phyloP scores from a whole-genome alignment of 2,797 vertebrate genomes.

The Scarus forsteni region DNA sequence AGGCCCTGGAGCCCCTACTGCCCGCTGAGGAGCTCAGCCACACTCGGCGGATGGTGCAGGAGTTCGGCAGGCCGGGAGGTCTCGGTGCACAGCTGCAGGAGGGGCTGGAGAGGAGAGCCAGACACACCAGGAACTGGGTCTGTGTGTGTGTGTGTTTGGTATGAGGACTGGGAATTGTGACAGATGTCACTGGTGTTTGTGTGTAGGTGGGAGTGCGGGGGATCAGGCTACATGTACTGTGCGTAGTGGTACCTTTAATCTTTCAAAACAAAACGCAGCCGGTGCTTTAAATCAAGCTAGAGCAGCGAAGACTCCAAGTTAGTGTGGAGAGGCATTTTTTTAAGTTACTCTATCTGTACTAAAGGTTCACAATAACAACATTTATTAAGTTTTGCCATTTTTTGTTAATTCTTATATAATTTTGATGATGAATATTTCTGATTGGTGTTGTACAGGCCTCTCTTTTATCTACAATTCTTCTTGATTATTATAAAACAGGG shows the following conservation, averaged over 20 bases:
- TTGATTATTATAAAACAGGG: no score
- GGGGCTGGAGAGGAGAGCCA: constrained; percentile 81
- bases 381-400: no score
- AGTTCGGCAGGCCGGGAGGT: constrained; percentile 77
- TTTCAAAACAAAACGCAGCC: not conserved
- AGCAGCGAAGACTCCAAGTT: no score
- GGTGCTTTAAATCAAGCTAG: not conserved
- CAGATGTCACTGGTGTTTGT: constrained; percentile 15
- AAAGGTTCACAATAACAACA: no score
- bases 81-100: constrained; percentile 83
- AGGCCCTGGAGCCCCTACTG: constrained; percentile 86
- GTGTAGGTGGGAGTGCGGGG: not conserved
- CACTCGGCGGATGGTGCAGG: constrained; percentile 81
- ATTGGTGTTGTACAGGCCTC: no score
- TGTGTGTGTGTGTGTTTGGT: constrained; percentile 40
- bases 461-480: no score
- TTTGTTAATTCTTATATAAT: no score
- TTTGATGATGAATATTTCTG: no score
- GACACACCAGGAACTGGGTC: constrained; percentile 87
- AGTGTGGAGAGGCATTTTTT: no score
- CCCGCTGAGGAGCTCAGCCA: constrained; percentile 85
- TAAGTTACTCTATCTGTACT: no score
- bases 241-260: not conserved
- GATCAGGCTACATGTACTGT: not conserved
- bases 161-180: constrained; percentile 22